phyloP scores from a whole-genome alignment of 2,888 invertebrate genomes.

The Liodrosophila aerea region DNA sequence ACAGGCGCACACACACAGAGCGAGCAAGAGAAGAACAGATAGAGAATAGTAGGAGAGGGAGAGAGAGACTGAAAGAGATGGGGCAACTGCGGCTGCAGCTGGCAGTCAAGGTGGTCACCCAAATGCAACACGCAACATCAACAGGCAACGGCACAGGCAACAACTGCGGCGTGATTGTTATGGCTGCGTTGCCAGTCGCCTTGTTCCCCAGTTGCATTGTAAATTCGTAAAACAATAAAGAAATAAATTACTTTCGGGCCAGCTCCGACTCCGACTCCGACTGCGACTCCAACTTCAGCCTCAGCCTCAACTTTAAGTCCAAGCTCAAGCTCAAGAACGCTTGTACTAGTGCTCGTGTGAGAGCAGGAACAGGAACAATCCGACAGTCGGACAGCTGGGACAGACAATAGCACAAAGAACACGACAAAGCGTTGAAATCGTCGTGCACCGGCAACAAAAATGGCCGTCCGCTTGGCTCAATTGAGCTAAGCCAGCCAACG shows the following conservation, averaged over 20 bases:
- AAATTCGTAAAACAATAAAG: constrained; percentile 82
- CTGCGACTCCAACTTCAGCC: constrained; percentile 25
- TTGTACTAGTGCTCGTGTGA: constrained; percentile 62
- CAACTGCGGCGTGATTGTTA: constrained; percentile 73
- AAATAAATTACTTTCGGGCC: constrained; percentile 82
- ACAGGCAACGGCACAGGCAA: constrained; percentile 44
- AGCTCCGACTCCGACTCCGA: constrained; percentile 18
- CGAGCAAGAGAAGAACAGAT: background rate
- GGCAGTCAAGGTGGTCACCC: constrained; percentile 75
- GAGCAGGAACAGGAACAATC: constrained; percentile 17
- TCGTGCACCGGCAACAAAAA: constrained; percentile 59
- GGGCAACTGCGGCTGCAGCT: constrained; percentile 22
- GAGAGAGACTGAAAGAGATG: no score
- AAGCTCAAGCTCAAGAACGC: constrained; percentile 59
- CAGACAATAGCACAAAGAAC: constrained; percentile 67
- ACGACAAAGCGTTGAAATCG: constrained; percentile 81
- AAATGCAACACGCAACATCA: constrained; percentile 67
- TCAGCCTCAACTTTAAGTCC: constrained; percentile 31
- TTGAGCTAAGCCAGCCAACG: constrained; percentile 47
- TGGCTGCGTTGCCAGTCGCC: constrained; percentile 68
- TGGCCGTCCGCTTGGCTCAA: constrained; percentile 46
- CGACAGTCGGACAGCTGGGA: constrained; percentile 7
- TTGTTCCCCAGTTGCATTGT: constrained; percentile 77
- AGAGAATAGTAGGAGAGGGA: constrained; percentile 1
- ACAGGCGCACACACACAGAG: constrained; percentile 40